Percentiles rank a stretch among this genome's conserved stretches.
Evolutionary conservation across 2,797 vertebrate species (phyloP).

Genomic region (Benthosema pterotum): DNA sequence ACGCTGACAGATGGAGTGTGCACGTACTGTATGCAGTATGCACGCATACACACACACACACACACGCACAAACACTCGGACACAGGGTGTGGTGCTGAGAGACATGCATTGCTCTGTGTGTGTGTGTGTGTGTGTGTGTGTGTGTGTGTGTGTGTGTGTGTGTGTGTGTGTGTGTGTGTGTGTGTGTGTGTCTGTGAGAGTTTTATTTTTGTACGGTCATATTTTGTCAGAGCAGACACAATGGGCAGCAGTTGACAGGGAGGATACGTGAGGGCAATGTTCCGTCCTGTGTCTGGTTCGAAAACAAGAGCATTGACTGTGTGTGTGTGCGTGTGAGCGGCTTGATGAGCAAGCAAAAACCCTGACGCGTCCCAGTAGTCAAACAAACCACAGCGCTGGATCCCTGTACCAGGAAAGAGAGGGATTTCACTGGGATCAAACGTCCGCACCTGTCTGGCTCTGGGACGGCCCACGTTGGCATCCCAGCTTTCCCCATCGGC

Average conservation of each 20-base stretch:
- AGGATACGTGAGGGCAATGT: constrained; percentile 52
- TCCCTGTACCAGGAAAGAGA: constrained; percentile 16
- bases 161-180: not conserved
- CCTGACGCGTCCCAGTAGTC: constrained; percentile 39
- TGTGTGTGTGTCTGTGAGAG: not conserved
- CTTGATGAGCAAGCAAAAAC: constrained; percentile 57
- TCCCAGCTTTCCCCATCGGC: constrained; percentile 18
- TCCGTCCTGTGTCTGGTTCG: constrained; percentile 28
- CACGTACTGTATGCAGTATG: no score
- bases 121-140: not conserved
- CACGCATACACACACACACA: constrained; percentile 24
- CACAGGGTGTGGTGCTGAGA: not conserved
- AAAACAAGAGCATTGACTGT: constrained; percentile 29
- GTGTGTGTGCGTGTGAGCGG: constrained; percentile 8
- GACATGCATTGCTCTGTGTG: not conserved
- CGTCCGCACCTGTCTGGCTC: constrained; percentile 12
- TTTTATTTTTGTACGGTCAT: not conserved
- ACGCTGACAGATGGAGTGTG: not conserved
- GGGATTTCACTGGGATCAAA: constrained; percentile 50
- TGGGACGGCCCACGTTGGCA: constrained; percentile 19
- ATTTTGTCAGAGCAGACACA: constrained; percentile 7
- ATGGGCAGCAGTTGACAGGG: constrained; percentile 2
- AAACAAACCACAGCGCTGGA: constrained; percentile 47
- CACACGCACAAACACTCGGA: not conserved
- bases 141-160: not conserved